Conservation (phyloP, 2,113 vertebrate genomes). For the Neolamprologus longior region DNA sequence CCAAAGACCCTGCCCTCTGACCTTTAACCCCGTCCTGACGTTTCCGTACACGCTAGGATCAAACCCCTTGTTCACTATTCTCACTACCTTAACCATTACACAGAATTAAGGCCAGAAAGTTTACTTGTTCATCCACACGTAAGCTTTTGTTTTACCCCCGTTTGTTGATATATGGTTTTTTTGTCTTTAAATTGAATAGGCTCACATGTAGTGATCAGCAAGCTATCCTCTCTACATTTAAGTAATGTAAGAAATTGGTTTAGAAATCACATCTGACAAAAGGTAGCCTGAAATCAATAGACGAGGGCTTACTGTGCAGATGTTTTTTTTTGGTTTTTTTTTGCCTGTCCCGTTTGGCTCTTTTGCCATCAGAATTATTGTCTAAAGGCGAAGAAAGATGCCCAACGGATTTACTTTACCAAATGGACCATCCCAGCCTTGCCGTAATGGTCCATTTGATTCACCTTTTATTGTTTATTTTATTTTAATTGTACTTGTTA, state of each 20-base stretch:
- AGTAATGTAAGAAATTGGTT: background rate
- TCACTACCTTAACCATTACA: background rate
- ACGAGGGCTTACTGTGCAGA: background rate
- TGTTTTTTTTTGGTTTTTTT: background rate
- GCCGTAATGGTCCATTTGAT: too few species aligned
- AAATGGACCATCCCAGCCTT: too few species aligned
- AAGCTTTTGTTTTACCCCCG: background rate
- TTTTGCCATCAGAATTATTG: too few species aligned
- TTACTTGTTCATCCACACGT: background rate
- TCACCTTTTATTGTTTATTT: too few species aligned
- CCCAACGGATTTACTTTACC: too few species aligned
- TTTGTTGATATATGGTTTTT: background rate
- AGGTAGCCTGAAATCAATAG: background rate
- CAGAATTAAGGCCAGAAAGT: background rate
- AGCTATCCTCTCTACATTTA: background rate
- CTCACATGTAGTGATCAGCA: background rate
- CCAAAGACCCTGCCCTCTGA: conserved; percentile 17
- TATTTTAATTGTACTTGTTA: too few species aligned
- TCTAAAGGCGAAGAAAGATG: too few species aligned
- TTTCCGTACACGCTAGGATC: conserved; percentile 20
- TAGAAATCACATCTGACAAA: conserved; percentile 32
- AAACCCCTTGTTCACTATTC: background rate
- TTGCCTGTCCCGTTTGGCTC: too few species aligned
- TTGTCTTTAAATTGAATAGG: background rate
- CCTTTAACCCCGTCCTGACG: conserved; percentile 21